Base-by-base conservation (phyloP, 1,140 invertebrate genomes). In the Wiebesia pumilae region DNA sequence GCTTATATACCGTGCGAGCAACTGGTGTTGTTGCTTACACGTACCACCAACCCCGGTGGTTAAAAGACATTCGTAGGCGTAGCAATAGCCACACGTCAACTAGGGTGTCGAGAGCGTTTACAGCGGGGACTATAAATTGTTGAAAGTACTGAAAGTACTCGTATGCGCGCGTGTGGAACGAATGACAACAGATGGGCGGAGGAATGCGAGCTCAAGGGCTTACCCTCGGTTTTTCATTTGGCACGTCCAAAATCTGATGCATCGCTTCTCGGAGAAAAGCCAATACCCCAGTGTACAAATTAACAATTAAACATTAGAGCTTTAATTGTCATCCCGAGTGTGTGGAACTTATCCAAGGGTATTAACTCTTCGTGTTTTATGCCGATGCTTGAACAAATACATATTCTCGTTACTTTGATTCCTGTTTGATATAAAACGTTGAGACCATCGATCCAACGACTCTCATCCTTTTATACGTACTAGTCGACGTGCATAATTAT, bases 21-120 rank as follows among this genome's bases (percentile, higher is more conserved):
- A 93, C 92, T 93, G 92, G 90, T 91, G 89, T 89, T 87, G 84
- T 85, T 88, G 69, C 84, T 30, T 67, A 6, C 27, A 43, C 43
- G 3, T 43, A 51, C 30, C 58, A 79, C 65, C 0, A 9, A 16
- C 7, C 14, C 83, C 35, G n/a, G n/a, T n/a, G 73, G 54, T 62
- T 35, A 79, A 79, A 65, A 84, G 62, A 84, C 35, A 69, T 35
- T 35, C 33, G 69, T 73, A 73, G 38, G 35, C 33, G 33, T 73
- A 73, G 69, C 14, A 16, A 3, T n/a, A 54, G 51, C 51, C 51
- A 54, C 51, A 10, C 35, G 30, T 38, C 43, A 88, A 88, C 88
- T 87, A 83, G 90, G 89, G 90, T 92, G 91, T 92, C 88, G 90
- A 90, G 90, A 91, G 90, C 91, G 90, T 93, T 93, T 93, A 93